phyloP scores from a whole-genome alignment of 2,797 vertebrate species.

The Podarcis siculus region DNA sequence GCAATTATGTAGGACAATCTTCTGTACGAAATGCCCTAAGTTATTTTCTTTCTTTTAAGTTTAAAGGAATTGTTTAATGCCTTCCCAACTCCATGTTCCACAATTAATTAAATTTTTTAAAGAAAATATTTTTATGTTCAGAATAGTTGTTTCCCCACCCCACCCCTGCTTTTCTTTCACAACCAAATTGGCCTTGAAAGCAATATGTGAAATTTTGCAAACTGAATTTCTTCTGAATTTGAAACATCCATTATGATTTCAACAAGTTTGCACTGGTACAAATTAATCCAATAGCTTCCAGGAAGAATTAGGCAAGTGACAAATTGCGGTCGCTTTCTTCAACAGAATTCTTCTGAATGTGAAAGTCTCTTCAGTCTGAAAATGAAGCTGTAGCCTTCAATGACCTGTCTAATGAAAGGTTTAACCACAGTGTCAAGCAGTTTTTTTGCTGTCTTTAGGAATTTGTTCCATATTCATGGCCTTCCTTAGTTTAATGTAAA shows the following conservation, averaged over 20 bases:
- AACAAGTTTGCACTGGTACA: neutral
- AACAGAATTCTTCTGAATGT: slow-evolving; percentile 27
- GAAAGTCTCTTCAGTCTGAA: slow-evolving; percentile 28
- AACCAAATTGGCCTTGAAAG: neutral
- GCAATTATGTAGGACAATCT: neutral
- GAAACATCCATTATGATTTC: slow-evolving; percentile 14
- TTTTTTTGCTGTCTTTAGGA: slow-evolving; percentile 69
- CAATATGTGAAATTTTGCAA: slow-evolving; percentile 6
- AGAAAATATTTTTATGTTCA: neutral
- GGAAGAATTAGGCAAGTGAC: slow-evolving; percentile 20
- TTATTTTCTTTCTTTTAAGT: too few relatives aligned
- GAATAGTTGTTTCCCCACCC: neutral
- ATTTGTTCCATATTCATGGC: slow-evolving; percentile 75
- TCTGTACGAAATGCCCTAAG: neutral
- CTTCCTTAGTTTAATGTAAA: slow-evolving; percentile 79
- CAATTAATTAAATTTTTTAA: neutral
- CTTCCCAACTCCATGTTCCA: neutral
- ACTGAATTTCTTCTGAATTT: neutral
- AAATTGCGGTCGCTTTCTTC: neutral
- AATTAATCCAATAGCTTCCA: slow-evolving; percentile 30
- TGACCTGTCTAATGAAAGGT: slow-evolving; percentile 61
- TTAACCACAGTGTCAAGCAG: slow-evolving; percentile 65
- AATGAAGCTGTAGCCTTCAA: slow-evolving; percentile 41
- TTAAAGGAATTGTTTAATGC: too few relatives aligned
- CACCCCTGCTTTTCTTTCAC: neutral